Base-by-base conservation (phyloP, 2,113 vertebrate genomes). In the Sisor rabdophorus region DNA sequence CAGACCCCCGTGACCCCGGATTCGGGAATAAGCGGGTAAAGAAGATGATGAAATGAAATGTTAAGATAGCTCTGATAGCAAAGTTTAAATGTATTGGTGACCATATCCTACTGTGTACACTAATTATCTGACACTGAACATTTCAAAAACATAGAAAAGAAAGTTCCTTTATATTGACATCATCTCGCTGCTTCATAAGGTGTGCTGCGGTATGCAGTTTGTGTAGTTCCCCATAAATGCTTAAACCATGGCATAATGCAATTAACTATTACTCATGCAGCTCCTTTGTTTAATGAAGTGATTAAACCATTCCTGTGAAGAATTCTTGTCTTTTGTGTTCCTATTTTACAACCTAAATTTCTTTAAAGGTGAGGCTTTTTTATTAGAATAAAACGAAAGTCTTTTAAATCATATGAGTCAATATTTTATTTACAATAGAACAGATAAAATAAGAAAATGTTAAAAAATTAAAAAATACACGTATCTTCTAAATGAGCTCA, bases 81-180 rank as follows among this genome's bases (percentile, higher is more conserved):
- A 73, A 73, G 61, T 59, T 55, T 48, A 73, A 32, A 48, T 55
- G 28, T 78, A 63, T 61, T 75, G 48, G 56, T 73, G 71, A 36
- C 28, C 36, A 22, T 64, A 70, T 15, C 30, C 30, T 0, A 22
- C 75, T 71, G 36, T 71, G 12, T 50, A 36, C 54, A 52, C 61
- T 67, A 54, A 11, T 24, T 58, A 4, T 65, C 47, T 40, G 0
- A 65, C 0, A 60, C 70, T 0, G 9, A 48, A 58, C 32, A 50
- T 56, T 72, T 50, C 73, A 36, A 64, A 60, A 69, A 12, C 12
- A 76, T 54, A 26, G 44, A 75, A 19, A 5, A n/a, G 24, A 28
- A 13, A 13, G 20, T 70, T 6, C 52, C 13, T 77, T 77, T 22
- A 60, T 48, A 68, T 20, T 81, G 48, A 59, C 12, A 24, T 77